These are phyloP conservation scores for Sabatieria punctata DNA, from an alignment of 2,888 invertebrate genomes.

Conservation along the genomic window DNA sequence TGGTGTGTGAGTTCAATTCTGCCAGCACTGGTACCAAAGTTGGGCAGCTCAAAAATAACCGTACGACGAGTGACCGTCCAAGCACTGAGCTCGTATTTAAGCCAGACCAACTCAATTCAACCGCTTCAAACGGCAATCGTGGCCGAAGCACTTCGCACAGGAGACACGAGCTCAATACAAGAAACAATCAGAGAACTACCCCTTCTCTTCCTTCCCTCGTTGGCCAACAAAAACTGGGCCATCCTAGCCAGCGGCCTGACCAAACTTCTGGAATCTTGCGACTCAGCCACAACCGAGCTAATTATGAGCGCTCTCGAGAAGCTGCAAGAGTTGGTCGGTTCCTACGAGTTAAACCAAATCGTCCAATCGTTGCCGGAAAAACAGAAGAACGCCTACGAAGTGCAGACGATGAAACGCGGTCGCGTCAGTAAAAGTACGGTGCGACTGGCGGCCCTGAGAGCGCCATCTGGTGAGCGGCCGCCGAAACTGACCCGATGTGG, in stretches of 20 bases:
- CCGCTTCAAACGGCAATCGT: constrained; percentile 32
- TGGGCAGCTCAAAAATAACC: constrained; percentile 21
- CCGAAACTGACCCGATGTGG: constrained; percentile 29
- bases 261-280: constrained; percentile 20
- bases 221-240: constrained; percentile 16
- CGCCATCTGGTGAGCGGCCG: too few species aligned
- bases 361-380: neutral
- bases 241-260: constrained; percentile 26
- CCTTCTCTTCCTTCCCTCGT: constrained; percentile 35
- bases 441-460: too few species aligned
- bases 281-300: constrained; percentile 12
- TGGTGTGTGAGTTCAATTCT: constrained; percentile 30
- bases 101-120: constrained; percentile 34
- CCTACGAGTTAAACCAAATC: constrained; percentile 29
- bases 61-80: constrained; percentile 34
- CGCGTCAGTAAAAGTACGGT: too few species aligned
- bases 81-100: constrained; percentile 36
- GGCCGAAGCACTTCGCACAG: constrained; percentile 33
- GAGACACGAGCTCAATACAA: constrained; percentile 29
- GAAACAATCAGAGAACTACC: constrained; percentile 34
- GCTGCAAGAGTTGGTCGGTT: constrained; percentile 33
- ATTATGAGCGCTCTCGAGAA: constrained; percentile 33
- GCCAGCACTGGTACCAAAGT: constrained; percentile 32
- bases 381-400: neutral
- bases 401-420: too few species aligned